Percentiles rank a stretch among this genome's conserved stretches.
phyloP scores from a whole-genome alignment of 2,888 invertebrate genomes.

The Pseudoips prasinana region DNA sequence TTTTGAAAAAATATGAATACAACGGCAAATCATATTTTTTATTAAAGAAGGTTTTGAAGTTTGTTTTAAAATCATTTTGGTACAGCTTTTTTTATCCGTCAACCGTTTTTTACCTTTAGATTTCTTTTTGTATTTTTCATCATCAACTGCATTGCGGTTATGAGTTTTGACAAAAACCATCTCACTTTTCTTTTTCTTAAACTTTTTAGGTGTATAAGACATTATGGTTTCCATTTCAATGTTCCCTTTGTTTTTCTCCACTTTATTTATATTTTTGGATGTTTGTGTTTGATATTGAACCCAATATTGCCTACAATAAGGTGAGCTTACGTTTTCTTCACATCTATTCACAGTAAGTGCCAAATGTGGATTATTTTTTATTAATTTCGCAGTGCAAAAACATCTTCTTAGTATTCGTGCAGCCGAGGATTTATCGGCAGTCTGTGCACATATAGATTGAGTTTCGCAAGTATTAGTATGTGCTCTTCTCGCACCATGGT shows the following conservation, averaged over 20 bases:
- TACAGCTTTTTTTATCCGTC: too few species aligned
- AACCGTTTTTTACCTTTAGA: too few species aligned
- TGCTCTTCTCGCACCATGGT: constrained; percentile 3
- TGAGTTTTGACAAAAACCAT: background rate
- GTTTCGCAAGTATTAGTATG: background rate
- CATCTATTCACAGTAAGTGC: constrained; percentile 13
- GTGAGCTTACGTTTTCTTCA: constrained; percentile 16
- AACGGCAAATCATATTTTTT: too few species aligned
- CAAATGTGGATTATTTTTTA: background rate
- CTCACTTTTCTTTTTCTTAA: constrained; percentile 33
- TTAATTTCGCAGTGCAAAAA: constrained; percentile 42
- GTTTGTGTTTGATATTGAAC: constrained; percentile 24
- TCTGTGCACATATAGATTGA: constrained; percentile 12
- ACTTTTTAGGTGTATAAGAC: constrained; percentile 27
- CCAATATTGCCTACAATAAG: constrained; percentile 25
- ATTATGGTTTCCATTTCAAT: constrained; percentile 4
- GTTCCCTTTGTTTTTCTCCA: constrained; percentile 1
- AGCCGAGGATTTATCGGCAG: constrained; percentile 28
- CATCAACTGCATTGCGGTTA: too few species aligned
- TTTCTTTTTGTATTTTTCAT: too few species aligned
- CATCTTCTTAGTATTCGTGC: constrained; percentile 40
- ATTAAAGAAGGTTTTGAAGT: too few species aligned
- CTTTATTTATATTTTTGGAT: background rate
- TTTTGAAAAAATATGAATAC: too few species aligned
- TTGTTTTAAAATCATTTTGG: too few species aligned